A percentile compares a stretch with the other conserved stretches of the same genome.
These are phyloP conservation scores for Wasmannia auropunctata DNA, from an alignment of 1,140 invertebrate species.

Conservation along the genomic window DNA sequence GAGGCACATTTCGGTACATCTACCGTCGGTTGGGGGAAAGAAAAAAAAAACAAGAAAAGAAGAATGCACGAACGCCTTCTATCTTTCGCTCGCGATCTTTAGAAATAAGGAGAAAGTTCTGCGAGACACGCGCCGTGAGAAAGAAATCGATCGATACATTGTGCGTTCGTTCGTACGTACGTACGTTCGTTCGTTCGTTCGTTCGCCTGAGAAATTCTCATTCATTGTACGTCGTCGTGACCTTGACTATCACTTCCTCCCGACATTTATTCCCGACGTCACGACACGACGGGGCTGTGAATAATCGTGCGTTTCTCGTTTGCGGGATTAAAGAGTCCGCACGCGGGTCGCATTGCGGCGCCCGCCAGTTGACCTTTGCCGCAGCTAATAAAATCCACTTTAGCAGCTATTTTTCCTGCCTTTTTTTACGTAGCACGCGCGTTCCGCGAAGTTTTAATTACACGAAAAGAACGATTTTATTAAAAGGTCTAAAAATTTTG, in stretches of 20 bases:
- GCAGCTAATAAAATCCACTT: conserved; percentile 19
- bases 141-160: conserved; percentile 59
- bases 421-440: too few relatives aligned
- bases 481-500: too few relatives aligned
- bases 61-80: not conserved
- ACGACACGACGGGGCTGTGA: not conserved
- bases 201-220: conserved; percentile 50
- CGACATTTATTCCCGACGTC: conserved; percentile 29
- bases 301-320: conserved; percentile 18
- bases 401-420: not conserved
- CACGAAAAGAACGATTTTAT: too few relatives aligned
- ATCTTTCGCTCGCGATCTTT: conserved; percentile 40
- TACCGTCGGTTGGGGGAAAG: not conserved
- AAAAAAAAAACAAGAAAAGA: conserved; percentile 16
- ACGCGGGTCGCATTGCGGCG: not conserved
- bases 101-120: conserved; percentile 49
- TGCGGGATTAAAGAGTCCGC: not conserved
- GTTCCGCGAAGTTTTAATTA: not conserved
- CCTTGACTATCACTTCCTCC: conserved; percentile 53
- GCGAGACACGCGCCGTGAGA: conserved; percentile 52
- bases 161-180: conserved; percentile 37
- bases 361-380: conserved; percentile 21
- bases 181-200: not conserved
- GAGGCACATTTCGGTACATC: not conserved
- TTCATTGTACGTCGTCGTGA: conserved; percentile 42